These are phyloP conservation scores for Struthidea cinerea DNA, from an alignment of 2,113 vertebrate species.

Conservation along the genomic window DNA sequence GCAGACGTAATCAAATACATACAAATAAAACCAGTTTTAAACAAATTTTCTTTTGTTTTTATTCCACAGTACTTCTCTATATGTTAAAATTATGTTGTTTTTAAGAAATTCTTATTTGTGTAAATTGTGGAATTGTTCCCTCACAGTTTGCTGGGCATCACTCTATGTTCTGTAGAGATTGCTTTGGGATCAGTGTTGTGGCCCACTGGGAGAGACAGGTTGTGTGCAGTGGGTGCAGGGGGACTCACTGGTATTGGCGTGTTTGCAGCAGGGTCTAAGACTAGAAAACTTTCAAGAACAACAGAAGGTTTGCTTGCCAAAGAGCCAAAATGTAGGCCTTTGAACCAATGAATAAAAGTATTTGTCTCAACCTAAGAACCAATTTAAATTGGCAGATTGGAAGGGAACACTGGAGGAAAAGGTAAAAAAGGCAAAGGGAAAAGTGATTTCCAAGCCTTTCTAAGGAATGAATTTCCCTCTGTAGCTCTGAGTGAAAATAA, in stretches of 20 bases:
- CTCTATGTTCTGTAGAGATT: background rate
- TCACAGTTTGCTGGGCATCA: background rate
- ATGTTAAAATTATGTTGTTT: background rate
- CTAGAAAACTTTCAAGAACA: background rate
- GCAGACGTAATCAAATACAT: background rate
- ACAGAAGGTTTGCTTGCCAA: background rate
- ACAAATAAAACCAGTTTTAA: background rate
- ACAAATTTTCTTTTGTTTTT: background rate
- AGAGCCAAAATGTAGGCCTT: background rate
- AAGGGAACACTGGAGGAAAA: background rate
- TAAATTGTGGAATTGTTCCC: background rate
- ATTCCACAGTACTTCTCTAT: background rate
- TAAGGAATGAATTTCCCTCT: background rate
- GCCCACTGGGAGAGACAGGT: background rate
- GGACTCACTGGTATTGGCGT: fast-evolving
- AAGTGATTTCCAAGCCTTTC: background rate
- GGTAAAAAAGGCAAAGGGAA: background rate
- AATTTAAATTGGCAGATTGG: background rate
- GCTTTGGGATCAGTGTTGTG: background rate
- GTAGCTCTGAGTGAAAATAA: background rate
- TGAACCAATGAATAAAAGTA: background rate
- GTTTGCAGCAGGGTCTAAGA: background rate
- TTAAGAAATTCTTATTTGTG: background rate
- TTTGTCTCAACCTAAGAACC: background rate
- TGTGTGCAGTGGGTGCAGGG: background rate